Evolutionary conservation across 1,140 invertebrate genomes (phyloP).

Genomic region (Drosophila equinoxialis): DNA sequence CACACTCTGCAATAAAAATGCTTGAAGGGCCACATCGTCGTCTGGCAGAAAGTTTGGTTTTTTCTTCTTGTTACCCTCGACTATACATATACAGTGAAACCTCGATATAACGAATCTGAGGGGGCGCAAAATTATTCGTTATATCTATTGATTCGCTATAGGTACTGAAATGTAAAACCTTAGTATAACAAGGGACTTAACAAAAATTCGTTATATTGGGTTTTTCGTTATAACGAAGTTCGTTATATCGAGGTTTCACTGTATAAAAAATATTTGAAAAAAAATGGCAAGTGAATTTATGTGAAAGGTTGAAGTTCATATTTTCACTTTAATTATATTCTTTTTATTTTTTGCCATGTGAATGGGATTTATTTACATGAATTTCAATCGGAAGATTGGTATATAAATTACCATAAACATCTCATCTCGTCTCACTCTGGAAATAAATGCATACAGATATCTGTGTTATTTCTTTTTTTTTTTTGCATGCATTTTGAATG

Average conservation of each 20-base stretch:
- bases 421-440: slow-evolving; percentile 26
- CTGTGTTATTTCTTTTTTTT: slow-evolving; percentile 7
- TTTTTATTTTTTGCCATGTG: slow-evolving; percentile 35
- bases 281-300: slow-evolving; percentile 61
- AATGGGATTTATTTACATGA: slow-evolving; percentile 59
- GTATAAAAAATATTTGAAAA: slow-evolving; percentile 46
- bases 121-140: no score
- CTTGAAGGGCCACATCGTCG: slow-evolving; percentile 58
- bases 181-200: no score
- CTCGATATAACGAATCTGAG: no score
- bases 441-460: slow-evolving; percentile 28
- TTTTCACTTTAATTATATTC: slow-evolving; percentile 55
- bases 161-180: no score
- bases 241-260: no score
- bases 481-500: slow-evolving; percentile 52
- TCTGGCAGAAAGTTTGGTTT: slow-evolving; percentile 54
- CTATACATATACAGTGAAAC: no score
- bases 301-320: slow-evolving; percentile 56
- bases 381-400: slow-evolving; percentile 53
- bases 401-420: slow-evolving; percentile 56
- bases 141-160: no score
- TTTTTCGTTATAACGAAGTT: no score
- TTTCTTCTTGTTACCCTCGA: slow-evolving; percentile 28
- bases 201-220: no score
- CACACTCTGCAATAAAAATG: slow-evolving; percentile 40